A percentile compares a stretch with the other conserved stretches of the same genome.
phyloP scores from a whole-genome alignment of 2,113 vertebrate genomes.

The Eptesicus fuscus region DNA sequence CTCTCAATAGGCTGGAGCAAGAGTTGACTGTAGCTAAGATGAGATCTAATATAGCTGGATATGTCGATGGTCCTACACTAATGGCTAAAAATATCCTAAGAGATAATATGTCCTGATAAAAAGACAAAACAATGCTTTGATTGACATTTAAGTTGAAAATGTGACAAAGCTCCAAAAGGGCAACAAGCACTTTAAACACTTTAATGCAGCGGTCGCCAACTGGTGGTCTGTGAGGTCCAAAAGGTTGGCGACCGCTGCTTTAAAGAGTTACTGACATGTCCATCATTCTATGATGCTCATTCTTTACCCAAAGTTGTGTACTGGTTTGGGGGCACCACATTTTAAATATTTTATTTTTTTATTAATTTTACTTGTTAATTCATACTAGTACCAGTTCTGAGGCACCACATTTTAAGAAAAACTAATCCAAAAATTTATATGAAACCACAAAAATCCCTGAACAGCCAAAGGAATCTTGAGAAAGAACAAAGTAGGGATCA shows the following conservation, averaged over 20 bases:
- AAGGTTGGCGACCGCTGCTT: not conserved
- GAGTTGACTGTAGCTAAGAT: not conserved
- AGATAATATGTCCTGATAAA: not conserved
- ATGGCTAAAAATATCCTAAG: not conserved
- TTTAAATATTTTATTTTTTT: not conserved
- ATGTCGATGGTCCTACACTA: not conserved
- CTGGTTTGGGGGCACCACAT: not conserved
- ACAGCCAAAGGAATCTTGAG: not conserved
- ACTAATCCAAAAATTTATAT: not conserved
- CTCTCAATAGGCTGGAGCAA: not conserved
- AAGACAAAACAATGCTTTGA: not conserved
- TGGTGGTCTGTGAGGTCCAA: no score
- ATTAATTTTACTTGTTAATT: no score
- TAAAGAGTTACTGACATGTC: not conserved
- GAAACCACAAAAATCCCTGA: not conserved
- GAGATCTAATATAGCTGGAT: not conserved
- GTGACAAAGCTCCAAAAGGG: not conserved
- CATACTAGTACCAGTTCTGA: not conserved
- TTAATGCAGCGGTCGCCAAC: not conserved
- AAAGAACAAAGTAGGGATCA: not conserved
- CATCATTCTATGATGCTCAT: not conserved
- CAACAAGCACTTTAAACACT: not conserved
- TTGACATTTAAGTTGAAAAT: not conserved
- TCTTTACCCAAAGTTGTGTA: not conserved
- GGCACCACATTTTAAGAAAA: not conserved